Percentiles rank a stretch among this genome's conserved stretches.
These are phyloP conservation scores for Arctocebus calabarensis DNA, from an alignment of 2,797 vertebrate genomes.

Conservation along the genomic window DNA sequence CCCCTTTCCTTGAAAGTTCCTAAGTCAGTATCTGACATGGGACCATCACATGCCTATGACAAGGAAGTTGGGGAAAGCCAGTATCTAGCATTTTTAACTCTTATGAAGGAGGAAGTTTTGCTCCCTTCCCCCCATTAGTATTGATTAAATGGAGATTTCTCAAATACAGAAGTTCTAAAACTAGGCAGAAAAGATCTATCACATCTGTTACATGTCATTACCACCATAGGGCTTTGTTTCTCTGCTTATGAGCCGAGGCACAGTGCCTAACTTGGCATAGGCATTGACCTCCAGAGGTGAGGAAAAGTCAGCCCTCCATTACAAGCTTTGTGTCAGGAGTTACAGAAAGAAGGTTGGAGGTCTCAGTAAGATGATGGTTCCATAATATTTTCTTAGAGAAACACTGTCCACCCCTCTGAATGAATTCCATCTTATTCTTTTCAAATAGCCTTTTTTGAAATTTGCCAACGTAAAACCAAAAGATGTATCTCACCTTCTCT, in stretches of 20 bases:
- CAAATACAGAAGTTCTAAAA: not conserved
- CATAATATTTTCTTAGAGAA: not conserved
- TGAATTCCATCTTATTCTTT: constrained; percentile 23
- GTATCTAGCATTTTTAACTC: not conserved
- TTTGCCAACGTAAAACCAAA: not conserved
- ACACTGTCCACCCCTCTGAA: not conserved
- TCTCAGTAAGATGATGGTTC: not conserved
- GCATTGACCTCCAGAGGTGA: not conserved
- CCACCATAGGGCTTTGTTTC: no score
- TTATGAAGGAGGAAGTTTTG: not conserved
- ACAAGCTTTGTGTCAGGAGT: not conserved
- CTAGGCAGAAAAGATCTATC: not conserved
- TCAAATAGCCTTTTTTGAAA: constrained; percentile 37
- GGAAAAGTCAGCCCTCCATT: not conserved
- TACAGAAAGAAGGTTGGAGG: not conserved
- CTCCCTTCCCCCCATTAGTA: not conserved
- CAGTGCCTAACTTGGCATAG: not conserved
- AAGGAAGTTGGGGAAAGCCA: not conserved
- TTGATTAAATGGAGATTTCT: not conserved
- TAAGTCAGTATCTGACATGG: not conserved
- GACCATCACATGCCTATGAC: not conserved
- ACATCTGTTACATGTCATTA: no score
- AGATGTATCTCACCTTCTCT: not conserved
- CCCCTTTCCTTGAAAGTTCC: not conserved
- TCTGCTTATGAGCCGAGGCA: not conserved